Evolutionary conservation across 1,140 invertebrate genomes (phyloP).

Genomic region (Popillia japonica): DNA sequence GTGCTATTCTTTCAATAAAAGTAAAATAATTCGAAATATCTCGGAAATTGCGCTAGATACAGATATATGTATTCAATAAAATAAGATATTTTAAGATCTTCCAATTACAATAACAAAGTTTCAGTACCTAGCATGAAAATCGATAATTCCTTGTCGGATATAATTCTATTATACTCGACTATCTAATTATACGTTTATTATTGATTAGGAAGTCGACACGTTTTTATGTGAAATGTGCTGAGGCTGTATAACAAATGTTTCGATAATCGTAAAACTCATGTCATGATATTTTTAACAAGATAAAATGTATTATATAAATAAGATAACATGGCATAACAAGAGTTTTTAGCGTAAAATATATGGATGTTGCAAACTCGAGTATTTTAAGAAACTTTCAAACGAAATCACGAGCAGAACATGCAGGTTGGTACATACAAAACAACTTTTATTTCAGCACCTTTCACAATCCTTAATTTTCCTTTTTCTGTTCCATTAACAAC

Average conservation of each 20-base stretch:
- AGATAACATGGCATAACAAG: background rate
- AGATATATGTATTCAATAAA: too few relatives aligned
- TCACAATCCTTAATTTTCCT: constrained; percentile 32
- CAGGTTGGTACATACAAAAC: constrained; percentile 26
- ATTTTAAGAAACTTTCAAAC: constrained; percentile 33
- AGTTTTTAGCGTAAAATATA: constrained; percentile 25
- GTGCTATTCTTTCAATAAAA: too few relatives aligned
- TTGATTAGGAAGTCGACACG: too few relatives aligned
- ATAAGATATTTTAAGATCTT: too few relatives aligned
- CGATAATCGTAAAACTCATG: background rate
- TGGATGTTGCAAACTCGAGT: background rate
- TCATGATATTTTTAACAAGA: constrained; percentile 15
- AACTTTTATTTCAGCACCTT: constrained; percentile 23
- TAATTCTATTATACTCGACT: too few relatives aligned
- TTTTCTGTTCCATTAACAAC: constrained; percentile 29
- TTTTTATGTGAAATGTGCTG: too few relatives aligned
- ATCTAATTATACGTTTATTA: too few relatives aligned
- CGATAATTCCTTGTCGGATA: too few relatives aligned
- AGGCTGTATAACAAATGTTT: background rate
- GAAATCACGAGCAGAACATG: constrained; percentile 17
- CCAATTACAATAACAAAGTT: too few relatives aligned
- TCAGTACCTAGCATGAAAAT: too few relatives aligned
- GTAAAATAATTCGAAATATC: too few relatives aligned
- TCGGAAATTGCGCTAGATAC: too few relatives aligned
- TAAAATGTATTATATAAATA: background rate